These are phyloP conservation scores for Bradypus variegatus DNA, from an alignment of 2,797 vertebrate species.

Conservation along the genomic window DNA sequence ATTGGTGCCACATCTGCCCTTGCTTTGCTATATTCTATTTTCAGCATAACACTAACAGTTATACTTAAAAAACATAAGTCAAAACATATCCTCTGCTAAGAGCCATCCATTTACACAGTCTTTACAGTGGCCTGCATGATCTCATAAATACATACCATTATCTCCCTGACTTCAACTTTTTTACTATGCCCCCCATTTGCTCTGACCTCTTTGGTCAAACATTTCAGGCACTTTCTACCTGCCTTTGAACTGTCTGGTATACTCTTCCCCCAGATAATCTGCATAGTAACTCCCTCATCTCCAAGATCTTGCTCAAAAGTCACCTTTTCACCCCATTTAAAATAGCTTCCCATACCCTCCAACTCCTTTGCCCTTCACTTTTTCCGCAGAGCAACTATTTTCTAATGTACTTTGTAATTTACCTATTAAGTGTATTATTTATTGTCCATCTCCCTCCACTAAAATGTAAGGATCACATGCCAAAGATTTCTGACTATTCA, in stretches of 20 bases:
- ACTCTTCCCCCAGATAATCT: neutral
- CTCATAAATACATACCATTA: neutral
- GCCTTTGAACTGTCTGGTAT: neutral
- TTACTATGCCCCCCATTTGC: neutral
- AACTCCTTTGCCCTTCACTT: neutral
- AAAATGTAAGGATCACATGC: neutral
- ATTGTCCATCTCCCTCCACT: neutral
- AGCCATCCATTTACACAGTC: neutral
- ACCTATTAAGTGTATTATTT: neutral
- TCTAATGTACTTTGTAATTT: neutral
- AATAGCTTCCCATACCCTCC: neutral
- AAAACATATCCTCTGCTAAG: neutral
- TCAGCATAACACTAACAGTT: neutral
- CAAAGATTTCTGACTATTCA: neutral
- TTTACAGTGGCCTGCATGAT: neutral
- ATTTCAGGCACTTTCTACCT: neutral
- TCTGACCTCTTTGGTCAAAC: neutral
- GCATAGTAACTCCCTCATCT: neutral
- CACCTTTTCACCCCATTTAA: neutral
- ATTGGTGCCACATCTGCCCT: neutral
- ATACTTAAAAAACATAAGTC: neutral
- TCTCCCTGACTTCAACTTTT: neutral
- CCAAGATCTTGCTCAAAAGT: neutral
- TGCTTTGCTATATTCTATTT: neutral
- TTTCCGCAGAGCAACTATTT: neutral